Percentiles rank a stretch among this genome's conserved stretches.
Conservation (phyloP, 1,140 invertebrate genomes). For the Anastatus disparis region DNA sequence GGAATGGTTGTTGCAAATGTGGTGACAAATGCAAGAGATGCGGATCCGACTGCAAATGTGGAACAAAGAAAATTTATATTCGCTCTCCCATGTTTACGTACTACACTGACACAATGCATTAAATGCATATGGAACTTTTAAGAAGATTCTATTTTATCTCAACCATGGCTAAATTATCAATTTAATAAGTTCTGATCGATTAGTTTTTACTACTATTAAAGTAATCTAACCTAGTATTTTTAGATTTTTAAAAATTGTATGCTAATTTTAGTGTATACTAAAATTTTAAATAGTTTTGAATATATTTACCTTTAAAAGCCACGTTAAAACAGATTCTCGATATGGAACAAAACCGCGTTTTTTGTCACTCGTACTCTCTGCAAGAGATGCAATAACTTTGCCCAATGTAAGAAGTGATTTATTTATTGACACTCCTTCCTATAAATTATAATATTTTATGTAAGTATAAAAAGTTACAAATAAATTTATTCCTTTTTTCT, state of each 20-base stretch:
- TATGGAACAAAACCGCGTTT: constrained; percentile 72
- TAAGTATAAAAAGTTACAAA: constrained; percentile 24
- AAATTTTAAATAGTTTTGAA: neutral
- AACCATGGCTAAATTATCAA: constrained; percentile 4
- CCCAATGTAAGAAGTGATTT: constrained; percentile 84
- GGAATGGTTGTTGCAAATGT: constrained; percentile 47
- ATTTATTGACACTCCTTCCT: constrained; percentile 85
- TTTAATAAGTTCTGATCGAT: constrained; percentile 12
- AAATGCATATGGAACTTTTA: constrained; percentile 28
- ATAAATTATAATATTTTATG: constrained; percentile 39
- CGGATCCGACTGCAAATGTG: constrained; percentile 54
- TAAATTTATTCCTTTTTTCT: constrained; percentile 25
- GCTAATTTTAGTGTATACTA: neutral
- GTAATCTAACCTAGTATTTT: neutral
- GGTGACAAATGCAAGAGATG: constrained; percentile 51
- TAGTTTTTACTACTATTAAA: neutral
- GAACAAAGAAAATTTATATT: constrained; percentile 50
- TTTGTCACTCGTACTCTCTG: constrained; percentile 67
- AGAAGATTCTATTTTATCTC: neutral
- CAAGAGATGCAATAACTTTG: constrained; percentile 80
- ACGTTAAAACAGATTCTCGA: constrained; percentile 81
- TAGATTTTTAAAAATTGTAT: neutral
- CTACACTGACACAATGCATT: constrained; percentile 60
- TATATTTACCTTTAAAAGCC: constrained; percentile 74
- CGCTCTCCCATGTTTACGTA: constrained; percentile 55